phyloP scores from a whole-genome alignment of 2,113 vertebrate species.

The Rutilus rutilus region DNA sequence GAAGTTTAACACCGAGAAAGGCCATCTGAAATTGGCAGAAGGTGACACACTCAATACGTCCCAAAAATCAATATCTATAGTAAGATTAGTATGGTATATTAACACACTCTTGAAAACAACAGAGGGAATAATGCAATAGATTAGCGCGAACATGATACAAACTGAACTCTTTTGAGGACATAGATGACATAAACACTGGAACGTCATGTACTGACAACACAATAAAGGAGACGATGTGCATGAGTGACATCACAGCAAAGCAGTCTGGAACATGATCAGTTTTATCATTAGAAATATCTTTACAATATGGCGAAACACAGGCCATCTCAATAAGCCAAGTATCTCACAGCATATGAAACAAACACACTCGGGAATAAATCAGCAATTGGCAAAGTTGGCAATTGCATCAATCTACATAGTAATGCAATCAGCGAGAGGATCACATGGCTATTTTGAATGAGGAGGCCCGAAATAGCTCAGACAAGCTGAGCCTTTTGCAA shows the following conservation, averaged over 20 bases:
- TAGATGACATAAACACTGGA: neutral
- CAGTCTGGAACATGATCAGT: too few relatives aligned
- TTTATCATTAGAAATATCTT: neutral
- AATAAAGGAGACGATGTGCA: neutral
- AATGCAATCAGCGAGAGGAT: conserved; percentile 60
- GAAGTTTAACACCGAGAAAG: too few relatives aligned
- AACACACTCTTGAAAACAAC: too few relatives aligned
- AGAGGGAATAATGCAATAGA: too few relatives aligned
- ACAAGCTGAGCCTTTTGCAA: conserved; percentile 43
- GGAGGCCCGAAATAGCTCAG: conserved; percentile 45
- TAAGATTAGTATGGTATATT: too few relatives aligned
- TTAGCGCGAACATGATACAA: neutral
- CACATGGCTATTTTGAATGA: conserved; percentile 50
- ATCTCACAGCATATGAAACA: conserved; percentile 26
- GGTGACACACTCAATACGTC: too few relatives aligned
- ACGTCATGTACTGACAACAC: neutral
- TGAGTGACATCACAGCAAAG: neutral
- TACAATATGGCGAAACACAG: conserved; percentile 15
- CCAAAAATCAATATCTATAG: too few relatives aligned
- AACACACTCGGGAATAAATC: conserved; percentile 53
- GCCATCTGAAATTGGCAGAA: too few relatives aligned
- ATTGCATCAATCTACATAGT: conserved; percentile 58
- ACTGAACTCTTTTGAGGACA: neutral
- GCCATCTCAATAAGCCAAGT: conserved; percentile 11
- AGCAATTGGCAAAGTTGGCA: conserved; percentile 33